Conservation (phyloP, 2,113 vertebrate species). For the Psilopsiagon aurifrons region DNA sequence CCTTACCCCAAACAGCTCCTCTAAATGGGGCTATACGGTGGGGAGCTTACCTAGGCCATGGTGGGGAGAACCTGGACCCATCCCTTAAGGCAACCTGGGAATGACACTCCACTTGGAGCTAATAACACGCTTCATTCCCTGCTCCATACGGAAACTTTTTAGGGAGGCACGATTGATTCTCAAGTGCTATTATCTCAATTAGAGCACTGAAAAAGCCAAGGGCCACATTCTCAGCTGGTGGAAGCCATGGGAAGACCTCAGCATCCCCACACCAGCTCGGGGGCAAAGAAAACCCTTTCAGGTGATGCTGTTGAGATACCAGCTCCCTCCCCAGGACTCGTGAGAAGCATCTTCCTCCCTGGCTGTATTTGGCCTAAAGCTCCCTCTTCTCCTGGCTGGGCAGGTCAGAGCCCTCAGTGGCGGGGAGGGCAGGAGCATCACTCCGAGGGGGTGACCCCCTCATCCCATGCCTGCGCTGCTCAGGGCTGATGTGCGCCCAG, state of each 20-base stretch:
- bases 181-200: background rate
- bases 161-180: background rate
- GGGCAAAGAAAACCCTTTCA: background rate
- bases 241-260: background rate
- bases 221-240: background rate
- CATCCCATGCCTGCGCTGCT: background rate
- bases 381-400: background rate
- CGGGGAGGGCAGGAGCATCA: conserved; percentile 51
- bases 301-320: background rate
- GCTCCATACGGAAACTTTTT: background rate
- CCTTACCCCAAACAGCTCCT: background rate
- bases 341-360: background rate
- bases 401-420: conserved; percentile 37
- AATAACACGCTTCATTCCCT: background rate
- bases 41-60: background rate
- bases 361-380: background rate
- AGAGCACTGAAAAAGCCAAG: background rate
- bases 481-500: background rate
- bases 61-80: background rate
- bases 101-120: background rate
- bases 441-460: conserved; percentile 36
- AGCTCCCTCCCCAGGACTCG: accelerated
- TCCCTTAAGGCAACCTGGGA: background rate
- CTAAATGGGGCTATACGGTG: background rate
- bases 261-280: background rate